These are phyloP conservation scores for Macroramphosus scolopax DNA, from an alignment of 2,797 vertebrate genomes.

Conservation along the genomic window DNA sequence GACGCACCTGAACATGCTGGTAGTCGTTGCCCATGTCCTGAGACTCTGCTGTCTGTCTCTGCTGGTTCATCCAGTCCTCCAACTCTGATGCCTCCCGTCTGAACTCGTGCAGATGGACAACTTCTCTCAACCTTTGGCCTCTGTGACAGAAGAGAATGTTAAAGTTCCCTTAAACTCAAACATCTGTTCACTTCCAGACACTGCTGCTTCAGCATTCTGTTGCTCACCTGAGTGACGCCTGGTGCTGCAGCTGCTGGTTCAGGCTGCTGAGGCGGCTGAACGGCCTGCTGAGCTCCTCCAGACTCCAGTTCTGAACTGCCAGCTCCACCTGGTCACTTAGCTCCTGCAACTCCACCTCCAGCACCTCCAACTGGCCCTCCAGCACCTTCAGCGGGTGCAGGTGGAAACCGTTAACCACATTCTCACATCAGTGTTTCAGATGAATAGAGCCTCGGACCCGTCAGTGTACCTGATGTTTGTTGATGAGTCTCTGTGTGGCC, in stretches of 20 bases:
- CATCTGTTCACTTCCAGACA: no score
- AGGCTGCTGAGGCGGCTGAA: constrained; percentile 69
- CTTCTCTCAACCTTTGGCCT: constrained; percentile 76
- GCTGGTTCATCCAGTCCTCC: constrained; percentile 82
- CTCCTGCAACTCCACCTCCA: constrained; percentile 73
- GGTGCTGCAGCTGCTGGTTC: constrained; percentile 75
- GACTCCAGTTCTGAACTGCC: constrained; percentile 54
- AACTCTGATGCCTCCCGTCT: constrained; percentile 79
- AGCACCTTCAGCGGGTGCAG: constrained; percentile 69
- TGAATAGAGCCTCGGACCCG: no score
- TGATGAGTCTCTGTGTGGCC: constrained; percentile 79
- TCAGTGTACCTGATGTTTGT: constrained; percentile 88
- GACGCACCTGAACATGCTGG: constrained; percentile 79
- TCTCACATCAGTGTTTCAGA: no score
- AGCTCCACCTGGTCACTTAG: constrained; percentile 66
- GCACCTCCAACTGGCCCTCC: constrained; percentile 79
- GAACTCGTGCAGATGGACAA: constrained; percentile 84
- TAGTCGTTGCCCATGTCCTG: constrained; percentile 82
- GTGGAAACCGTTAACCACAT: no score
- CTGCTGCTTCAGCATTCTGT: no score
- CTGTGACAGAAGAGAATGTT: constrained; percentile 35
- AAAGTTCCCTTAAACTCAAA: no score
- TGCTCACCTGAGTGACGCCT: constrained; percentile 74
- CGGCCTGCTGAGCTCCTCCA: constrained; percentile 72
- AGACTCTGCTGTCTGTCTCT: constrained; percentile 74